Conservation (phyloP, 1,140 invertebrate genomes). For the Platorchestia sp. region DNA sequence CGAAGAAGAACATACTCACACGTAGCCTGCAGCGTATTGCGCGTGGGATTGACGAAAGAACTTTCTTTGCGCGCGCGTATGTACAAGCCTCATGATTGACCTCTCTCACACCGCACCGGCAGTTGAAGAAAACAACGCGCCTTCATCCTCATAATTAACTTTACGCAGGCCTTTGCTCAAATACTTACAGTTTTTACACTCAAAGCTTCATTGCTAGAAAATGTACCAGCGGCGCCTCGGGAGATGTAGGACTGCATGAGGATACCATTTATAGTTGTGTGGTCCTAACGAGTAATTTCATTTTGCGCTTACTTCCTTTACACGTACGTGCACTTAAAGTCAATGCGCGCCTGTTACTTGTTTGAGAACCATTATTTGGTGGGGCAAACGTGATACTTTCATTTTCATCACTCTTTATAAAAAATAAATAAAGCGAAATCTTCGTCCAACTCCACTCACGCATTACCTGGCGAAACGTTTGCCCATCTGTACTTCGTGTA, state of each 20-base stretch:
- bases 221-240: too few species aligned
- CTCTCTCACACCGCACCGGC: neutral
- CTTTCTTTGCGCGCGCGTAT: neutral
- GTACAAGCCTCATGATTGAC: too few species aligned
- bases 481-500: neutral
- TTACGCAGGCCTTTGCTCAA: neutral
- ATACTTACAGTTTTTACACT: neutral
- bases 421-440: neutral
- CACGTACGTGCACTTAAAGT: neutral
- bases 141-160: neutral
- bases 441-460: neutral
- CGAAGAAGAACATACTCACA: neutral
- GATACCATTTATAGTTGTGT: neutral
- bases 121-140: neutral
- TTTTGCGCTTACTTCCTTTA: neutral
- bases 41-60: neutral
- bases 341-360: neutral
- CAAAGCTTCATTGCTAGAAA: neutral
- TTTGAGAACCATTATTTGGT: neutral
- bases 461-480: neutral
- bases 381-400: neutral
- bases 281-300: neutral
- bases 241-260: neutral
- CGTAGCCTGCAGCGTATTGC: neutral
- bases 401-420: neutral